These are phyloP conservation scores for Trichogramma evanescens DNA, from an alignment of 2,888 invertebrate species.

Conservation along the genomic window DNA sequence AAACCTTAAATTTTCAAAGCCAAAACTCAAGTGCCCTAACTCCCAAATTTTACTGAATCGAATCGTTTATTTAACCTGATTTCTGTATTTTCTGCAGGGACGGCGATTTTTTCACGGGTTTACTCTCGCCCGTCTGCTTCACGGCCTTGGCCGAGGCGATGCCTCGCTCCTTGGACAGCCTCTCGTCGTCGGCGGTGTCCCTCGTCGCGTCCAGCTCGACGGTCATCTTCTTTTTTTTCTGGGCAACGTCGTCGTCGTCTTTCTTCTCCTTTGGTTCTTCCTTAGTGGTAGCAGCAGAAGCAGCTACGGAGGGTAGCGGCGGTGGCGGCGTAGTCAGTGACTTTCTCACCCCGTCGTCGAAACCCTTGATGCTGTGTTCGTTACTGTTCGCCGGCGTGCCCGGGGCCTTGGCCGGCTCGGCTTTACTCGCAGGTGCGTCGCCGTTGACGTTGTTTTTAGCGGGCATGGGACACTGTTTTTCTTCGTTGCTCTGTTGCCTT, in stretches of 20 bases:
- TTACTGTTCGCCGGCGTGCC: neutral
- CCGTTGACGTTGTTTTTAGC: neutral
- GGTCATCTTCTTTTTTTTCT: constrained; percentile 11
- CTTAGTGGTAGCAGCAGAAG: constrained; percentile 12
- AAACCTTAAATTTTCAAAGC: constrained; percentile 21
- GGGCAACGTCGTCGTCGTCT: constrained; percentile 12
- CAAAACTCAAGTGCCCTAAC: constrained; percentile 25
- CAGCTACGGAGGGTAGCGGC: neutral
- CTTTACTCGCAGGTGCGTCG: neutral
- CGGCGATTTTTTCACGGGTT: constrained; percentile 19
- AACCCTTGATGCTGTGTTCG: constrained; percentile 31
- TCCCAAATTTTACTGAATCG: too few relatives aligned
- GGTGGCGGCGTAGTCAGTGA: constrained; percentile 28
- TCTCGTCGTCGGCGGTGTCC: constrained; percentile 1
- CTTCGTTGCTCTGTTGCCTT: neutral
- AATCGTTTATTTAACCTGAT: too few relatives aligned
- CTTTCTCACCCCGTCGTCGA: constrained; percentile 37
- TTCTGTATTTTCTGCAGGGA: neutral
- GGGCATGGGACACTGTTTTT: neutral
- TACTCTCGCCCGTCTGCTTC: neutral
- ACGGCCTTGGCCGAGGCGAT: constrained; percentile 10
- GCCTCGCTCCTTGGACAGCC: constrained; percentile 14
- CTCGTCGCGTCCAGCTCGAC: constrained; percentile 16
- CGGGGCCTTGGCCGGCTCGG: constrained; percentile 1
- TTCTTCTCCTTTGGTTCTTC: constrained; percentile 23